These are phyloP conservation scores for Ooceraea biroi DNA, from an alignment of 1,140 invertebrate species.

Conservation along the genomic window DNA sequence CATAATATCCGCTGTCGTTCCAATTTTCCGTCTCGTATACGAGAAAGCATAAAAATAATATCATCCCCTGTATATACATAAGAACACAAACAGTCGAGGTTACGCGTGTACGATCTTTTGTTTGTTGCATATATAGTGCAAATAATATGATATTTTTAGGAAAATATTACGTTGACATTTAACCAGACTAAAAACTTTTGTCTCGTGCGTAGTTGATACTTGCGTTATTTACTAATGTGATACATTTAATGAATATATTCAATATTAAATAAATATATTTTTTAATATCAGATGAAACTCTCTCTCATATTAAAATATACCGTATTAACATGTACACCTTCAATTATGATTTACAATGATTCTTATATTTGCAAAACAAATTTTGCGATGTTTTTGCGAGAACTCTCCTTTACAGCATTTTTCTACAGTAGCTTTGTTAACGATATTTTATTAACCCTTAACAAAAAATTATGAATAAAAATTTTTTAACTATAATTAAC, in stretches of 20 bases:
- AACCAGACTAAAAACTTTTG: slow-evolving; percentile 1
- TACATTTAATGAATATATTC: neutral
- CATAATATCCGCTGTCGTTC: neutral
- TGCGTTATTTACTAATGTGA: neutral
- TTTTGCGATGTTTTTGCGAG: too few relatives aligned
- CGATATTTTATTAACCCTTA: too few relatives aligned
- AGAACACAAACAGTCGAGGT: slow-evolving; percentile 30
- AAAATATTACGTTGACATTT: slow-evolving; percentile 35
- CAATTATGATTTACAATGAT: too few relatives aligned
- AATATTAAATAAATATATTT: too few relatives aligned
- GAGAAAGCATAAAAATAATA: slow-evolving; percentile 30
- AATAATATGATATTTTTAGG: slow-evolving; percentile 24
- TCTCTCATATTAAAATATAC: too few relatives aligned
- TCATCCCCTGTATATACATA: neutral
- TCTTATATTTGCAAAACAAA: too few relatives aligned
- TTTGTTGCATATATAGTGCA: slow-evolving; percentile 1
- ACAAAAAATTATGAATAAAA: too few relatives aligned
- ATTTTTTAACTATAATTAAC: too few relatives aligned
- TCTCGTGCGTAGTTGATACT: neutral
- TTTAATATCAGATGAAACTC: too few relatives aligned
- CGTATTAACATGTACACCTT: too few relatives aligned
- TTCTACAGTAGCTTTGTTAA: too few relatives aligned
- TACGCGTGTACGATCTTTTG: neutral
- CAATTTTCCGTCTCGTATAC: neutral
- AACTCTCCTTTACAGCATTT: too few relatives aligned